Evolutionary conservation across 2,888 invertebrate species (phyloP), one percentile per base, ranked within the genome.

Genomic region (Eristalis arbustorum): DNA sequence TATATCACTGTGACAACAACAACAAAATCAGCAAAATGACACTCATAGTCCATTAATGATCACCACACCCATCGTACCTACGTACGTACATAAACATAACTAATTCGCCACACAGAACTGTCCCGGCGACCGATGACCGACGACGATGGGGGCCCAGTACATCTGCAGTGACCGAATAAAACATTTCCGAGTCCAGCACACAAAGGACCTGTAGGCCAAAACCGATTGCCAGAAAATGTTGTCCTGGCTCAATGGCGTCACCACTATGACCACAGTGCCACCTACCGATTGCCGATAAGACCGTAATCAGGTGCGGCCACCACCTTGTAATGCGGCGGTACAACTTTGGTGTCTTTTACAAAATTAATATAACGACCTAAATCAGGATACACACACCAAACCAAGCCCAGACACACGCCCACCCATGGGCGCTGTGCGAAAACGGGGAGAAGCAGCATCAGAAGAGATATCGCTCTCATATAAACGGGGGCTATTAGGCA

Each of bases 231-330:
- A 81, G 81, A 74, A 85, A 81, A 81, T 81, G 42, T 71, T 67
- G 40, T 68, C 25, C 25, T 34, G 49, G 59, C 69, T 74, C 69
- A 78, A 78, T 78, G 78, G 74, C 49, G 49, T 49, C 49, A 49
- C 49, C 18, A 49, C 49, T 6, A 18, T 18, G n/a, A 49, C 49
- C 49, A 49, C 49, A 49, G 77, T 56, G 61, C 77, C 72, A 73
- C 73, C 73, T 67, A 61, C 69, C 71, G 82, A 87, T 75, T 62
- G 14, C 78, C 74, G 82, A 87, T 87, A 87, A 78, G 87, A 83
- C 77, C 57, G 78, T 87, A 87, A 87, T 87, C 82, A 87, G 83
- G 83, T 87, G 83, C 82, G 73, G 66, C 81, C 77, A 69, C 81
- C 81, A 81, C 81, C 77, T 81, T 74, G 73, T 85, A 85, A 77